Percentiles rank a stretch among this genome's conserved stretches.
phyloP scores from a whole-genome alignment of 1,140 invertebrate genomes.

The Teleopsis dalmanni region DNA sequence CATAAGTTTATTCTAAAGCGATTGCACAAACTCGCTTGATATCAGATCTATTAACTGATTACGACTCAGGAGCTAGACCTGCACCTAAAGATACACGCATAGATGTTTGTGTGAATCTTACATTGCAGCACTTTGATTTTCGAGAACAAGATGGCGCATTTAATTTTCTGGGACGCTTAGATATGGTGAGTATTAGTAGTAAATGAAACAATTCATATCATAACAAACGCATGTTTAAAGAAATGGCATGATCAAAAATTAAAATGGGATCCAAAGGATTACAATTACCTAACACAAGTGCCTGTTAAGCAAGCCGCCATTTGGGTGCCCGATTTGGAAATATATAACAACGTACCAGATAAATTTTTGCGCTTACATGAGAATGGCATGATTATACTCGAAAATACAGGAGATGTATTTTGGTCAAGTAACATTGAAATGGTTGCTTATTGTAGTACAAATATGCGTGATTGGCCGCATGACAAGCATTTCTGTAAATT shows the following conservation, averaged over 20 bases:
- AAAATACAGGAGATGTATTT: conserved; percentile 6
- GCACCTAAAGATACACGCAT: not conserved
- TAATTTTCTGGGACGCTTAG: conserved; percentile 10
- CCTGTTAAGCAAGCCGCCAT: conserved; percentile 1
- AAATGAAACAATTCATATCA: too few relatives aligned
- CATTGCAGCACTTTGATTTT: conserved; percentile 13
- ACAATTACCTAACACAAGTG: conserved; percentile 10
- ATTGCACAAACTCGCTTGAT: conserved; percentile 11
- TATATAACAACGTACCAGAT: conserved; percentile 15
- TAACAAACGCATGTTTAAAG: conserved; percentile 1
- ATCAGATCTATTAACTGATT: conserved; percentile 9
- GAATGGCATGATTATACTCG: conserved; percentile 7
- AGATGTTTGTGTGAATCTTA: conserved; percentile 9
- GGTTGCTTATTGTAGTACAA: conserved; percentile 6
- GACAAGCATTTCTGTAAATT: conserved; percentile 12
- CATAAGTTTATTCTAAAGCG: conserved; percentile 2
- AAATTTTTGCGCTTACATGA: conserved; percentile 14
- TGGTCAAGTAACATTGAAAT: conserved; percentile 12
- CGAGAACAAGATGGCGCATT: conserved; percentile 6
- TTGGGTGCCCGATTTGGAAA: conserved; percentile 15
- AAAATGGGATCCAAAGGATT: conserved; percentile 9
- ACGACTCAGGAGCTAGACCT: conserved; percentile 9
- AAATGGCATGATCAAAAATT: conserved; percentile 13
- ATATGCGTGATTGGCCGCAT: conserved; percentile 12
- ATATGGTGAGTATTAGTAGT: conserved; percentile 14